Percentiles rank a stretch among this genome's conserved stretches.
These are phyloP conservation scores for Platerodrilus igneus DNA, from an alignment of 2,888 invertebrate species.

Conservation along the genomic window DNA sequence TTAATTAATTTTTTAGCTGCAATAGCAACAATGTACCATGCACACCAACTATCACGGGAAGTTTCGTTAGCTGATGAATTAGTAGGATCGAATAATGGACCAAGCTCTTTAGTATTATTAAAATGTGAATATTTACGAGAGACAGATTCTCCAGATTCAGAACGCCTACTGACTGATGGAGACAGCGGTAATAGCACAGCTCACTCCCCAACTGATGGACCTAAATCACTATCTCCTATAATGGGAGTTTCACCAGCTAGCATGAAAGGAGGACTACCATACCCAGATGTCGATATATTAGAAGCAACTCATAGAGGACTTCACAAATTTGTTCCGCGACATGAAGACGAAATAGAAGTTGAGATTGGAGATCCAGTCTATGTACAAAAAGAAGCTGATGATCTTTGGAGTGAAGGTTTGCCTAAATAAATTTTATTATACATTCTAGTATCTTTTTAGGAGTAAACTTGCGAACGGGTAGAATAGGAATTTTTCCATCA, in stretches of 20 bases:
- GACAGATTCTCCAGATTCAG: constrained; percentile 84
- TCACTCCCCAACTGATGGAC: constrained; percentile 81
- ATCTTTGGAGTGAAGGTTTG: constrained; percentile 95
- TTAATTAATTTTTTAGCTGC: constrained; percentile 54
- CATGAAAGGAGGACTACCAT: constrained; percentile 70
- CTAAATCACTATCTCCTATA: constrained; percentile 74
- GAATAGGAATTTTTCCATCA: constrained; percentile 90
- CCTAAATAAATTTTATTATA: constrained; percentile 7
- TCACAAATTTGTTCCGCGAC: constrained; percentile 93
- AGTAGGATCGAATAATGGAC: constrained; percentile 47
- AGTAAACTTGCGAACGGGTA: constrained; percentile 88
- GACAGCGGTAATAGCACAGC: constrained; percentile 91
- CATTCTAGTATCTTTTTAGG: constrained; percentile 53
- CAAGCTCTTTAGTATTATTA: constrained; percentile 60
- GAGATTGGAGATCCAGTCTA: constrained; percentile 97
- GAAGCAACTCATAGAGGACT: constrained; percentile 94
- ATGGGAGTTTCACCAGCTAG: constrained; percentile 50
- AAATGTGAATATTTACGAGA: constrained; percentile 72
- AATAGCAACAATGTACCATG: constrained; percentile 55
- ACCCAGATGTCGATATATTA: constrained; percentile 57
- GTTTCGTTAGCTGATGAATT: constrained; percentile 68
- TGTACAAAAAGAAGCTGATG: constrained; percentile 93
- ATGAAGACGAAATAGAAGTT: constrained; percentile 91
- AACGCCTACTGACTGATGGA: constrained; percentile 71
- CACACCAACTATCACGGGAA: constrained; percentile 57